phyloP scores from a whole-genome alignment of 92 coral and sea anemone species.

The Epizoanthus stellaris region DNA sequence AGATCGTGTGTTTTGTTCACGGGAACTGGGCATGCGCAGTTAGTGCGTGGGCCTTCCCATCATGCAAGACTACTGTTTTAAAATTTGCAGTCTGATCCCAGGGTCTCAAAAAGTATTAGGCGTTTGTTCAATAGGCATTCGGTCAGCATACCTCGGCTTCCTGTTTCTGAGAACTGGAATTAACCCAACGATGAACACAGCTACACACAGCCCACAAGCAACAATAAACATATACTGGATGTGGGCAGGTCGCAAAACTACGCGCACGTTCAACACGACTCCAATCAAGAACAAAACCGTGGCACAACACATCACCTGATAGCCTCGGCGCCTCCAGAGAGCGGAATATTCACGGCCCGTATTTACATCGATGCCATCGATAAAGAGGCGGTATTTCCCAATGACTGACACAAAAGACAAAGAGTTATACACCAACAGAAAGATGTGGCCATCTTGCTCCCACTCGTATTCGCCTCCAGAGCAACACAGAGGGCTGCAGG shows the following conservation, averaged over 20 bases:
- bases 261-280: constrained; percentile 47
- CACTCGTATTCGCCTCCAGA: constrained; percentile 81
- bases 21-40: too few species aligned
- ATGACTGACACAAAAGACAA: constrained; percentile 66
- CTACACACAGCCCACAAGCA: constrained; percentile 61
- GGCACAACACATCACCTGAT: constrained; percentile 69
- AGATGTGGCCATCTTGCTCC: constrained; percentile 89
- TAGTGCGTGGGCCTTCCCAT: too few species aligned
- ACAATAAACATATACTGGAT: neutral
- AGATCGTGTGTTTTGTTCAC: too few species aligned
- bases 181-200: constrained; percentile 68
- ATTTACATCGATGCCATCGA: constrained; percentile 71
- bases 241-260: constrained; percentile 63
- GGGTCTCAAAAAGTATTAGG: constrained; percentile 2
- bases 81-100: too few species aligned
- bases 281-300: constrained; percentile 67
- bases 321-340: constrained; percentile 88
- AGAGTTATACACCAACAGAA: constrained; percentile 78
- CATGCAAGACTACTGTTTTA: too few species aligned
- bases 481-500: constrained; percentile 94
- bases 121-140: constrained; percentile 1
- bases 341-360: constrained; percentile 65
- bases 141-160: constrained; percentile 53
- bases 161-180: constrained; percentile 76
- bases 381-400: constrained; percentile 86